A percentile compares a stretch with the other conserved stretches of the same genome.
Evolutionary conservation across 2,888 invertebrate genomes (phyloP).

Genomic region (Eudemis profundana): DNA sequence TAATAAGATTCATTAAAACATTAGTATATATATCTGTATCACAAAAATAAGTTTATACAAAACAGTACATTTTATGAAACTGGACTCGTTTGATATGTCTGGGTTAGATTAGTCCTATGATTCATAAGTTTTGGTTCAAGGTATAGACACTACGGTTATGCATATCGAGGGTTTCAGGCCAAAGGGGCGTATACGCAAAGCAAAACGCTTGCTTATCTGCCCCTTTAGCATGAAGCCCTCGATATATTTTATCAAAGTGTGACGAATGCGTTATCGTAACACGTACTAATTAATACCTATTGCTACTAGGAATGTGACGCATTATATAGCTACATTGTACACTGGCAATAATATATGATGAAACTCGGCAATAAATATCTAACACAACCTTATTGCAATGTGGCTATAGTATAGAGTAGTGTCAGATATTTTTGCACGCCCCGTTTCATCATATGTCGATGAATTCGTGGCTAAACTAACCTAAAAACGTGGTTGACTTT

Average conservation of each 20-base stretch:
- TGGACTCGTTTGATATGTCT: constrained; percentile 40
- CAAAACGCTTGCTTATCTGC: too few species aligned
- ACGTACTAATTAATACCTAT: constrained; percentile 23
- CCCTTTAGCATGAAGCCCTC: too few species aligned
- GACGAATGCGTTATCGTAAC: constrained; percentile 28
- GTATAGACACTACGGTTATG: not conserved
- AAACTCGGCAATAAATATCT: too few species aligned
- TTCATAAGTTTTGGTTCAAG: constrained; percentile 17
- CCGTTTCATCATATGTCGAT: too few species aligned
- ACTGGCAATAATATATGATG: not conserved
- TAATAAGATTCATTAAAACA: constrained; percentile 13
- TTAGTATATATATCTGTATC: not conserved
- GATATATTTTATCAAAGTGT: constrained; percentile 20
- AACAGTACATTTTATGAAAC: not conserved
- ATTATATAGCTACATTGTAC: not conserved
- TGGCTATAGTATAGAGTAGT: too few species aligned
- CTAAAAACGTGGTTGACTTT: too few species aligned
- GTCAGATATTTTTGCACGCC: too few species aligned
- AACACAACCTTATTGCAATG: too few species aligned
- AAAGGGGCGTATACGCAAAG: too few species aligned
- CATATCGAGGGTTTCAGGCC: too few species aligned
- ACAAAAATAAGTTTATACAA: constrained; percentile 11
- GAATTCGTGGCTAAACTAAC: too few species aligned
- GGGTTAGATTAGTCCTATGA: constrained; percentile 33
- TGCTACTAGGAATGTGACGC: constrained; percentile 5